Percentiles rank a stretch among this genome's conserved stretches.
Evolutionary conservation across 2,888 invertebrate species (phyloP).

Genomic region (Drosophila testacea): DNA sequence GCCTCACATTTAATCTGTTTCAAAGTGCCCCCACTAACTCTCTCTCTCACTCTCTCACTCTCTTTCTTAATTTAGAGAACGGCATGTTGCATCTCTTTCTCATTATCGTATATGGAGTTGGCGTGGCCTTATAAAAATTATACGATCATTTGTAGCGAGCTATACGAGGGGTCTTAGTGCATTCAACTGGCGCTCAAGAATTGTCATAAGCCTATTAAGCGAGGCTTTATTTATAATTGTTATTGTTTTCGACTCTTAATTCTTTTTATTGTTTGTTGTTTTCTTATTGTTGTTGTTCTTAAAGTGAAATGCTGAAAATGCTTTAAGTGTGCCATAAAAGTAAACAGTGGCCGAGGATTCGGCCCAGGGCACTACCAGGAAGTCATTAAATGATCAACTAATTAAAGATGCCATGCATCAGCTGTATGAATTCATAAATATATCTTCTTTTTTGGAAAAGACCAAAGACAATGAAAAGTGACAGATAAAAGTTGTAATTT

Average conservation of each 20-base stretch:
- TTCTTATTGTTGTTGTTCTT: slow-evolving; percentile 27
- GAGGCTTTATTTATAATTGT: slow-evolving; percentile 46
- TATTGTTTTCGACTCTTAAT: slow-evolving; percentile 16
- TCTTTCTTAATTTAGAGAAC: slow-evolving; percentile 8
- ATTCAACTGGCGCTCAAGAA: slow-evolving; percentile 73
- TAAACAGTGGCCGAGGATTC: slow-evolving; percentile 61
- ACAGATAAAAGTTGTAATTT: slow-evolving; percentile 20
- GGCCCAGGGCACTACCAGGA: slow-evolving; percentile 59
- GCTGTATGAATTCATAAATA: slow-evolving; percentile 5
- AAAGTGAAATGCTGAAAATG: slow-evolving; percentile 44
- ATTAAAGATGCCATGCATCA: slow-evolving; percentile 57
- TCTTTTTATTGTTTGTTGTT: slow-evolving; percentile 10
- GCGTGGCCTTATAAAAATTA: slow-evolving; percentile 62
- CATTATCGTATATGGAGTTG: slow-evolving; percentile 67
- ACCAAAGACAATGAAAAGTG: slow-evolving; percentile 20
- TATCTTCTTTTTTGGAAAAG: background rate
- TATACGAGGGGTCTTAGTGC: slow-evolving; percentile 52
- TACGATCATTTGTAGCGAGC: slow-evolving; percentile 41
- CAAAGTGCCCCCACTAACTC: slow-evolving; percentile 28
- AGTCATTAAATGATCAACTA: slow-evolving; percentile 76
- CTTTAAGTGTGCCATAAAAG: slow-evolving; percentile 67
- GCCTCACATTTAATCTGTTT: slow-evolving; percentile 70
- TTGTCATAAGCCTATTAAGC: slow-evolving; percentile 80
- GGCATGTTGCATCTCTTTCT: slow-evolving; percentile 3
- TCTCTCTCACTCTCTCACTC: background rate